Percentiles rank a stretch among this genome's conserved stretches.
Evolutionary conservation across 2,113 vertebrate genomes (phyloP).

Genomic region (Orcinus orca): DNA sequence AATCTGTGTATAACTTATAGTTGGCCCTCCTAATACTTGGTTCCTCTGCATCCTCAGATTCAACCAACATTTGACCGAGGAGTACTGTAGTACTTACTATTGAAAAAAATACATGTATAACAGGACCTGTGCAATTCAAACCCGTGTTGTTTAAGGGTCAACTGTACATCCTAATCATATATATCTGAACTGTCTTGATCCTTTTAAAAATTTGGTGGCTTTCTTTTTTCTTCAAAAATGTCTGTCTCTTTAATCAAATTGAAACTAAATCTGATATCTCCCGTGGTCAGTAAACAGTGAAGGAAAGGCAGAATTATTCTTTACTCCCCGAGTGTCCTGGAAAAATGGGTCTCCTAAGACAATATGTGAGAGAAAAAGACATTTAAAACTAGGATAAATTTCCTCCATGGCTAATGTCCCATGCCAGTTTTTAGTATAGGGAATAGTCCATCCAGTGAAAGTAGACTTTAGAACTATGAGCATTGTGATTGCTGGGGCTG

Average conservation of each 20-base stretch:
- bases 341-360: background rate
- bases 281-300: background rate
- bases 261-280: background rate
- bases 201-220: background rate
- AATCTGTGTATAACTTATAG: background rate
- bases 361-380: background rate
- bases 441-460: background rate
- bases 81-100: background rate
- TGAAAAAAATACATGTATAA: background rate
- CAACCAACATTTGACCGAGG: too few relatives aligned
- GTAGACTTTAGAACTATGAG: background rate
- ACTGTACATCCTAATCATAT: background rate
- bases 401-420: background rate
- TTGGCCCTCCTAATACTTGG: background rate
- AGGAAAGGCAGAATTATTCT: background rate
- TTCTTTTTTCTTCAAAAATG: slow-evolving; percentile 11
- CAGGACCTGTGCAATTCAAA: background rate
- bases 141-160: background rate
- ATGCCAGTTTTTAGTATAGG: background rate
- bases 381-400: background rate
- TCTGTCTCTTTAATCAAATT: background rate
- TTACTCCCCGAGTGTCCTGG: background rate
- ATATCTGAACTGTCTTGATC: background rate
- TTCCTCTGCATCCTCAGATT: background rate
- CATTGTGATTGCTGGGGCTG: background rate